A percentile compares a stretch with the other conserved stretches of the same genome.
phyloP scores from a whole-genome alignment of 2,888 invertebrate genomes.

The Conomelus anceps region DNA sequence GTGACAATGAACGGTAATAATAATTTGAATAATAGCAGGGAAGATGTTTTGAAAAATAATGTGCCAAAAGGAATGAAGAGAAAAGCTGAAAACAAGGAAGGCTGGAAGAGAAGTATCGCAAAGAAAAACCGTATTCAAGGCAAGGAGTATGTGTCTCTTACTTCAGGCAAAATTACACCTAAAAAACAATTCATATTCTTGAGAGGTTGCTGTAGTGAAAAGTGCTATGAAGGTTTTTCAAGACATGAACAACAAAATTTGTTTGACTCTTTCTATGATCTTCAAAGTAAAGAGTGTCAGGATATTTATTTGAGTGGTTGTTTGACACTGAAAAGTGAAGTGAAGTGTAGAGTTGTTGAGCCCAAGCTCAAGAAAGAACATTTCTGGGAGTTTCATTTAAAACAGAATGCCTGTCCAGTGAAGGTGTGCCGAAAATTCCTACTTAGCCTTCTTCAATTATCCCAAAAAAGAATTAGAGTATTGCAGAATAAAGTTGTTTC shows the following conservation, averaged over 20 bases:
- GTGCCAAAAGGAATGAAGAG: slow-evolving; percentile 12
- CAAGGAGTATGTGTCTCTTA: slow-evolving; percentile 5
- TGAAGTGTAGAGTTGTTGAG: slow-evolving; percentile 1
- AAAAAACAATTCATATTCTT: background rate
- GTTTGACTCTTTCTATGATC: slow-evolving; percentile 5
- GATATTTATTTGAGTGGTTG: slow-evolving; percentile 6
- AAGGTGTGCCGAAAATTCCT: slow-evolving; percentile 14
- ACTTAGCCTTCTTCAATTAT: slow-evolving; percentile 8
- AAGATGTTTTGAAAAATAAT: slow-evolving; percentile 11
- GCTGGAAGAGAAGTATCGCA: slow-evolving; percentile 9
- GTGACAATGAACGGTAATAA: background rate
- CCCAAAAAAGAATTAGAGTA: slow-evolving; percentile 12
- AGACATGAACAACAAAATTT: slow-evolving; percentile 6
- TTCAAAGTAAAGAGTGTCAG: slow-evolving; percentile 15
- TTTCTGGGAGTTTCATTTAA: background rate
- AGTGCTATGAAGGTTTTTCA: background rate
- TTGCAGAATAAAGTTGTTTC: slow-evolving; percentile 7
- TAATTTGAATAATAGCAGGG: slow-evolving; percentile 4
- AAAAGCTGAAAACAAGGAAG: background rate
- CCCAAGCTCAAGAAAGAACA: too few relatives aligned
- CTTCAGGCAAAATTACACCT: background rate
- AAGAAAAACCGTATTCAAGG: slow-evolving; percentile 8
- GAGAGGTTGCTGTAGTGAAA: slow-evolving; percentile 3
- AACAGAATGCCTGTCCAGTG: background rate
- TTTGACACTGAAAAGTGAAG: background rate